Conservation (phyloP, 1,140 invertebrate species). For the Mesaphorura yosii region DNA sequence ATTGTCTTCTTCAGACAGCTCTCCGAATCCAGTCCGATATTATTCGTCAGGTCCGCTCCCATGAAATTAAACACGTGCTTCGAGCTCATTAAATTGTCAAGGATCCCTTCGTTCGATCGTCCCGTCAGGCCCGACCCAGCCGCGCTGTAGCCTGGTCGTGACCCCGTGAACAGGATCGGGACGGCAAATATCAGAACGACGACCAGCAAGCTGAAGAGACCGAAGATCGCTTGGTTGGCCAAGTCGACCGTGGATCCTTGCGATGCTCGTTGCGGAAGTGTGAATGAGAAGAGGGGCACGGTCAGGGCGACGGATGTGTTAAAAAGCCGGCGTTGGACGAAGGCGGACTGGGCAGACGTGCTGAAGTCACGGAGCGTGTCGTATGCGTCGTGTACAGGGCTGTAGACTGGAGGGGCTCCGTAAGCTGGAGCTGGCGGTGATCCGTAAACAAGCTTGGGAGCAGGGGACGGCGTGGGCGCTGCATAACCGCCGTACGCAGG, state of each 20-base stretch:
- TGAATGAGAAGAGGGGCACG: constrained; percentile 28
- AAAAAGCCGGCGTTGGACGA: constrained; percentile 17
- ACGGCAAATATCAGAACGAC: constrained; percentile 24
- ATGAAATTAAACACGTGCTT: constrained; percentile 25
- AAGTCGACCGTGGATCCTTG: constrained; percentile 21
- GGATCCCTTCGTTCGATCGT: constrained; percentile 14
- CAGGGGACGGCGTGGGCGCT: neutral
- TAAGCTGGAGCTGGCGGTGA: neutral
- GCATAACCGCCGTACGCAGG: neutral
- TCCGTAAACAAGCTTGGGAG: neutral
- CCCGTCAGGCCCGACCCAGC: constrained; percentile 4
- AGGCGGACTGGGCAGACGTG: constrained; percentile 5
- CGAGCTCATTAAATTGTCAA: constrained; percentile 16
- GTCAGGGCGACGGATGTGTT: constrained; percentile 27
- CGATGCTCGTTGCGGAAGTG: constrained; percentile 21
- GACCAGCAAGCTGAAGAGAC: constrained; percentile 21
- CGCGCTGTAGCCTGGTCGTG: constrained; percentile 12
- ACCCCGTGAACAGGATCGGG: constrained; percentile 26
- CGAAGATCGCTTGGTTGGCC: constrained; percentile 31
- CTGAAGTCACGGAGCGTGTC: constrained; percentile 13
- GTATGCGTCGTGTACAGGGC: constrained; percentile 6
- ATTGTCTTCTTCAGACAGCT: constrained; percentile 26
- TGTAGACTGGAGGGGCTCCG: neutral
- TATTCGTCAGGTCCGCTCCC: constrained; percentile 22
- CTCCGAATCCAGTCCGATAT: constrained; percentile 23